A percentile compares a stretch with the other conserved stretches of the same genome.
phyloP scores from a whole-genome alignment of 1,140 invertebrate species.

The Tetragonula clypearis region DNA sequence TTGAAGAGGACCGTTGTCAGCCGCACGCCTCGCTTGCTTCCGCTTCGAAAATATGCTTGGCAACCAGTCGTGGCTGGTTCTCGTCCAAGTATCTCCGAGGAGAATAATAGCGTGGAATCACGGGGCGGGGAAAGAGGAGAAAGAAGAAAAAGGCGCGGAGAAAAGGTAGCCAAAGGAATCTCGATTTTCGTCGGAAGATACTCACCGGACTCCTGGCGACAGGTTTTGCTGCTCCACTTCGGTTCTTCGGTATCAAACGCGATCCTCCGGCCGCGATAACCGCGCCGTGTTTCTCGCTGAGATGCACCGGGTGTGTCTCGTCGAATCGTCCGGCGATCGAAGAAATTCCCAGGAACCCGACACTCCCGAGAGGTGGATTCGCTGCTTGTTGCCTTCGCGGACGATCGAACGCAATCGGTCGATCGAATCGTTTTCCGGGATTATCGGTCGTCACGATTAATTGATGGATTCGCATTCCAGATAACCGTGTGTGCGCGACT shows the following conservation, averaged over 20 bases:
- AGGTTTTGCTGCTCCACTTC: conserved; percentile 52
- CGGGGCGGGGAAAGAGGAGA: background rate
- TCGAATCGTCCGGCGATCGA: background rate
- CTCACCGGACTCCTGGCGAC: conserved; percentile 26
- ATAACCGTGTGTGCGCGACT: background rate
- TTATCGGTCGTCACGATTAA: background rate
- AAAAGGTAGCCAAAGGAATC: conserved; percentile 48
- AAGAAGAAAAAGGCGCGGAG: background rate
- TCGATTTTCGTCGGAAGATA: conserved; percentile 48
- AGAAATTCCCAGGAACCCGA: background rate
- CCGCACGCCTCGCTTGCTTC: background rate
- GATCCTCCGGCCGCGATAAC: too few species aligned
- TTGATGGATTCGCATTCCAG: background rate
- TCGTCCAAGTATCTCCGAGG: conserved; percentile 27
- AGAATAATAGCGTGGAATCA: conserved; percentile 3
- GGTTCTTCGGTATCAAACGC: conserved; percentile 50
- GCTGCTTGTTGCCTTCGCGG: too few species aligned
- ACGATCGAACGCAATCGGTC: background rate
- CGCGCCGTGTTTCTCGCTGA: conserved; percentile 15
- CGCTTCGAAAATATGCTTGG: conserved; percentile 9
- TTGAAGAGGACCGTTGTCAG: background rate
- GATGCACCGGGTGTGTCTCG: background rate
- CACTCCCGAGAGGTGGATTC: background rate
- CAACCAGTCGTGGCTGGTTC: conserved; percentile 1
- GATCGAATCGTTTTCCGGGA: background rate